A percentile compares a stretch with the other conserved stretches of the same genome.
Evolutionary conservation across 2,888 invertebrate genomes (phyloP).

Genomic region (Yponomeuta plumbellus): DNA sequence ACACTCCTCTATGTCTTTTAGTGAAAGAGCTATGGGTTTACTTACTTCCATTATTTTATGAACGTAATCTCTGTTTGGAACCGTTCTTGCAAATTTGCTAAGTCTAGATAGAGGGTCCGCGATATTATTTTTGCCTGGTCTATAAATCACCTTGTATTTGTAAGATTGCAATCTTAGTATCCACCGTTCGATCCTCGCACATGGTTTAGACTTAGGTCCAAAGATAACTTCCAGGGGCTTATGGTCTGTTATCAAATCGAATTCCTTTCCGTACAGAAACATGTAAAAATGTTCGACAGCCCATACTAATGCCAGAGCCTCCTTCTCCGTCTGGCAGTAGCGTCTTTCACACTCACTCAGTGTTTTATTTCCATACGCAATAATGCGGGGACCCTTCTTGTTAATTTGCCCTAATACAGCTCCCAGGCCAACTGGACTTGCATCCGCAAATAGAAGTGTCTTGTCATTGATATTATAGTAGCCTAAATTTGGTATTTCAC

Average conservation of each 20-base stretch:
- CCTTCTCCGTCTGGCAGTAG: slow-evolving; percentile 33
- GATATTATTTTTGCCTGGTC: slow-evolving; percentile 31
- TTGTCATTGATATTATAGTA: slow-evolving; percentile 25
- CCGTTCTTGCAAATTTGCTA: not conserved
- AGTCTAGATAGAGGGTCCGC: no score
- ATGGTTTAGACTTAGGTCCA: slow-evolving; percentile 32
- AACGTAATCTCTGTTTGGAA: not conserved
- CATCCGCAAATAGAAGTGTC: slow-evolving; percentile 28
- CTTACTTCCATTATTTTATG: not conserved
- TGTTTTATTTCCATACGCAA: slow-evolving; percentile 30
- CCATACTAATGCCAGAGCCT: slow-evolving; percentile 31
- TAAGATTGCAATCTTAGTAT: slow-evolving; percentile 34
- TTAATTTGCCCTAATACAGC: slow-evolving; percentile 25
- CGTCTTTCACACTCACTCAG: slow-evolving; percentile 28
- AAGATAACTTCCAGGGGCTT: slow-evolving; percentile 43
- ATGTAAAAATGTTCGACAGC: slow-evolving; percentile 31
- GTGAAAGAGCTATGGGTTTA: slow-evolving; percentile 2
- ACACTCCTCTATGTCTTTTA: not conserved
- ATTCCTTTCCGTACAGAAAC: slow-evolving; percentile 29
- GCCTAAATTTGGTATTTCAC: slow-evolving; percentile 18
- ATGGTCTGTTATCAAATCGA: slow-evolving; percentile 35
- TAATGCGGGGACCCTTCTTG: slow-evolving; percentile 26
- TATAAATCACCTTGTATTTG: slow-evolving; percentile 30
- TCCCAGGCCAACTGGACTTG: slow-evolving; percentile 27
- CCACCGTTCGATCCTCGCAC: slow-evolving; percentile 39